Base-by-base conservation (phyloP, 1,140 invertebrate genomes). In the Varroa destructor region DNA sequence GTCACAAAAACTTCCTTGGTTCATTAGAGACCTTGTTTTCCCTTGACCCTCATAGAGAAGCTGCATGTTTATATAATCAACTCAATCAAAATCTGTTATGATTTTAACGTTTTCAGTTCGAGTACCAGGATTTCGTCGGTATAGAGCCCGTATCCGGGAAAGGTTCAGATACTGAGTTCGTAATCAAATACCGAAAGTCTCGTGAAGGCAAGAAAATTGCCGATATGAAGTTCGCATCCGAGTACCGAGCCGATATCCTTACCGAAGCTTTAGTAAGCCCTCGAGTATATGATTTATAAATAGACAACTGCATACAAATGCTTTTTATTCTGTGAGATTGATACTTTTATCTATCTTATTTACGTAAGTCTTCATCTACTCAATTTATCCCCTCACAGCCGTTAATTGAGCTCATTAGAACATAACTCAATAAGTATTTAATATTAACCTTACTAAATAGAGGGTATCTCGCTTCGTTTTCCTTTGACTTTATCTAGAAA, bases 141-240 rank as follows among this genome's bases (percentile, higher is more conserved):
- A 84, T 84, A 70, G 77, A 78, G 40, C 82, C 81, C 61, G 5
- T 81, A 79, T 14, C 54, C 73, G 51, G 72, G 73, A 57, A 55
- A 79, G 70, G 76, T 76, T 40, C 77, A 43, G 80, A 78, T 74
- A 79, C 79, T 77, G 78, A 94, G 79, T 95, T 96, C 79, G 84
- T 87, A 72, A 87, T 97, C 73, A 88, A 87, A 87, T 93, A 82
- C 88, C 87, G 74, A 94, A 93, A 79, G 89, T 43, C 10, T 36
- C 61, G 61, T 90, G 54, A 81, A 77, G 79, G 80, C 54, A 89
- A 80, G 75, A 96, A 96, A 83, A 83, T 86, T 67, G 94, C 97
- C 77, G 87, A 87, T 25, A 97, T 99, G 89, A 90, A 87, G 77
- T 97, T 99, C 79, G 95, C 93, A n/a, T 93, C 92, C 3, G 95